Percentiles rank a stretch among this genome's conserved stretches.
These are phyloP conservation scores for Panonychus citri DNA, from an alignment of 1,140 invertebrate species.

Conservation along the genomic window DNA sequence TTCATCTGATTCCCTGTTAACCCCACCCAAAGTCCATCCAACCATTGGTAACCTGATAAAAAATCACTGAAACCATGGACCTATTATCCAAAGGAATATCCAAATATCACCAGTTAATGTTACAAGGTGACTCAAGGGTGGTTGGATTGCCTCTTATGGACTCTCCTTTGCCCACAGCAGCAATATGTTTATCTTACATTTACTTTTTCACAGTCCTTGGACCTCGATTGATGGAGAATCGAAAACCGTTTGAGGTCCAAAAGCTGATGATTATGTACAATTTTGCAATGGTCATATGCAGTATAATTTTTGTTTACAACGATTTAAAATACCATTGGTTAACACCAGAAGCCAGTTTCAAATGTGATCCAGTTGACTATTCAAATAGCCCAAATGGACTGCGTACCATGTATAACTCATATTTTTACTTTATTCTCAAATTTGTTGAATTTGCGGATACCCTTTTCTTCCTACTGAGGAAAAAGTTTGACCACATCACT, in stretches of 20 bases:
- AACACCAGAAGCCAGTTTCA: background rate
- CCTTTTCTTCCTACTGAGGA: constrained; percentile 70
- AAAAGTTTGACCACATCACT: constrained; percentile 76
- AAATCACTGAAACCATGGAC: background rate
- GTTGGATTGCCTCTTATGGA: background rate
- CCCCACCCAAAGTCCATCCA: too few relatives aligned
- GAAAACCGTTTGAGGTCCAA: constrained; percentile 49
- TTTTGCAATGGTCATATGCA: constrained; percentile 35
- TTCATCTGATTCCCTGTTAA: too few relatives aligned
- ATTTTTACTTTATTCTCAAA: constrained; percentile 27
- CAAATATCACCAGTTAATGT: background rate
- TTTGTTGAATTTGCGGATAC: constrained; percentile 29
- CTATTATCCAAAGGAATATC: background rate
- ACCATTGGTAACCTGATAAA: too few relatives aligned
- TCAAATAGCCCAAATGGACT: background rate
- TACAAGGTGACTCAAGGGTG: background rate
- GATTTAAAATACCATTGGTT: constrained; percentile 8
- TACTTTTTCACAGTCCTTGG: constrained; percentile 27
- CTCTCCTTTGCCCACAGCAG: background rate
- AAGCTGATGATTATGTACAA: constrained; percentile 63
- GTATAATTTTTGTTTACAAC: constrained; percentile 11
- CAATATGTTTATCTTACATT: constrained; percentile 7
- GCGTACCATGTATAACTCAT: background rate
- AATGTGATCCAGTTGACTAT: constrained; percentile 1
- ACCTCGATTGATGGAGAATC: constrained; percentile 54